Evolutionary conservation across 2,113 vertebrate species (phyloP).

Genomic region (Guaruba guarouba): DNA sequence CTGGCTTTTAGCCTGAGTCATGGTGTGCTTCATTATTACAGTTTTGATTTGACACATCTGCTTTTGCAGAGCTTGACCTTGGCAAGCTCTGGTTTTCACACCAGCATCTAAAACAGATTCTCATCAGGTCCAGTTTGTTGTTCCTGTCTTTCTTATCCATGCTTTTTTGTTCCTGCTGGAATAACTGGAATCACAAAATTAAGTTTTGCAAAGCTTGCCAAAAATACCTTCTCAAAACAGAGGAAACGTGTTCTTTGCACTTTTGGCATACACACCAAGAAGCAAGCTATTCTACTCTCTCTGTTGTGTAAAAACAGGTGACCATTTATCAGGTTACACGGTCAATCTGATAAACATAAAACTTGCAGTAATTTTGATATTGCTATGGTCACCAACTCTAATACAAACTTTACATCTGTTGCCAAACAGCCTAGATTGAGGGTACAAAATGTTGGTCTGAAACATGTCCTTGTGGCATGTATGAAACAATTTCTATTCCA

Average conservation of each 20-base stretch:
- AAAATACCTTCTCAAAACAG: constrained; percentile 5
- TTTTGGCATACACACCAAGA: not conserved
- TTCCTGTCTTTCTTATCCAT: not conserved
- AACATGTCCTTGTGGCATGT: not conserved
- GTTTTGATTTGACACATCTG: not conserved
- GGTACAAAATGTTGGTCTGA: not conserved
- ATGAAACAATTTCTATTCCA: not conserved
- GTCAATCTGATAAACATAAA: not conserved
- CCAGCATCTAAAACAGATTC: not conserved
- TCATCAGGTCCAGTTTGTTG: not conserved
- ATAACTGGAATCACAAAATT: not conserved
- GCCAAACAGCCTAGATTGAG: not conserved
- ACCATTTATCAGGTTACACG: not conserved
- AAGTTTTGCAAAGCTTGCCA: not conserved
- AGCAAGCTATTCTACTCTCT: not conserved
- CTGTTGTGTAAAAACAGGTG: not conserved
- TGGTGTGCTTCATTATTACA: not conserved
- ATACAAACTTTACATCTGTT: not conserved
- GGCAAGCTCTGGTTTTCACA: not conserved
- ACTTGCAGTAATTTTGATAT: not conserved
- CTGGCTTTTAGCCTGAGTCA: not conserved
- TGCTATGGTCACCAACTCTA: not conserved
- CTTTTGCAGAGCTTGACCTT: not conserved
- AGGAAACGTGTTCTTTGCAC: not conserved
- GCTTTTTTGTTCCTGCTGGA: not conserved